These are phyloP conservation scores for Mormyrops attenuatus DNA, from an alignment of 2,797 vertebrate species.

Conservation along the genomic window DNA sequence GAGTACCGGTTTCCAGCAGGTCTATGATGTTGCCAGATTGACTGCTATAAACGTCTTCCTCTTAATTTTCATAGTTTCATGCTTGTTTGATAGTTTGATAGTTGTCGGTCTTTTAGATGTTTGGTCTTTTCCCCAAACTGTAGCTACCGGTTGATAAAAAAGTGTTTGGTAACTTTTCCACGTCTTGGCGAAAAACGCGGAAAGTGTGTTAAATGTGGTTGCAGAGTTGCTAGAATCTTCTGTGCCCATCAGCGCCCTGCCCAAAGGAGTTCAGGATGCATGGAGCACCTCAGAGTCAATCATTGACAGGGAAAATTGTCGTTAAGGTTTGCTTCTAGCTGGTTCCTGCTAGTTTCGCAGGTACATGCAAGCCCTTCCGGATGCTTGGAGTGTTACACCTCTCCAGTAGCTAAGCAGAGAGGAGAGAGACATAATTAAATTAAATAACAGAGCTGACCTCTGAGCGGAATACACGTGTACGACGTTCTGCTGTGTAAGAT, in stretches of 20 bases:
- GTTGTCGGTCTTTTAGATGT: not conserved
- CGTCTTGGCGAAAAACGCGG: not conserved
- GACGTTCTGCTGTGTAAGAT: not conserved
- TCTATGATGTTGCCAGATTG: not conserved
- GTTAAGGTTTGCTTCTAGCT: slow-evolving; percentile 27
- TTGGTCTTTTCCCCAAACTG: not conserved
- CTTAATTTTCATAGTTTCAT: not conserved
- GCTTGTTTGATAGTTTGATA: not conserved
- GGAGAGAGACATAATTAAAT: not conserved
- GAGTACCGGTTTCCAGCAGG: not conserved
- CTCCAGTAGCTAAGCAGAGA: not conserved
- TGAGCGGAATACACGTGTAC: not conserved
- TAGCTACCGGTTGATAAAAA: not conserved
- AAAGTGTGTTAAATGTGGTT: not conserved
- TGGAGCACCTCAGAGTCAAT: slow-evolving; percentile 23
- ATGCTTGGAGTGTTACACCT: slow-evolving; percentile 17
- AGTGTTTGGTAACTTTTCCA: not conserved
- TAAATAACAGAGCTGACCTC: not conserved
- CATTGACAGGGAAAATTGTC: slow-evolving; percentile 30
- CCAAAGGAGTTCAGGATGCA: not conserved
- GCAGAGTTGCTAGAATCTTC: not conserved
- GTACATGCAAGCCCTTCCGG: slow-evolving; percentile 29
- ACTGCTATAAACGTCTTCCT: not conserved
- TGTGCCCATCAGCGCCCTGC: not conserved
- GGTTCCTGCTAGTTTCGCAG: slow-evolving; percentile 17